phyloP scores from a whole-genome alignment of 1,140 invertebrate species.

The Lucilia cuprina region DNA sequence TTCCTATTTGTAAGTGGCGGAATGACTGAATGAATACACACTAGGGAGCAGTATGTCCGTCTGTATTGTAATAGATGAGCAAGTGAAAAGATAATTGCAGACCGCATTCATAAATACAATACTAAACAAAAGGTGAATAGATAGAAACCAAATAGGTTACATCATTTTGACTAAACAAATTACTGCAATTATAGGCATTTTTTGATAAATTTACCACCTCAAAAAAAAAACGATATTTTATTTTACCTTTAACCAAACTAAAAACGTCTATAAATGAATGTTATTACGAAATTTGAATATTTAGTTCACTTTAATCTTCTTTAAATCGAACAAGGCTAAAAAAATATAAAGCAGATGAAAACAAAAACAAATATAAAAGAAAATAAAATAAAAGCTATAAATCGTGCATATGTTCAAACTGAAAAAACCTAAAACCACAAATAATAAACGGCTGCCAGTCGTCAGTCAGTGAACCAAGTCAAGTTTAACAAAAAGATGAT shows the following conservation, averaged over 20 bases:
- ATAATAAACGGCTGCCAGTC: not conserved
- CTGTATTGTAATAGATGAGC: not conserved
- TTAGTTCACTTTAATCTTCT: not conserved
- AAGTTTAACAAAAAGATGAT: not conserved
- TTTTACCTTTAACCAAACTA: not conserved
- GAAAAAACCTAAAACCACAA: not conserved
- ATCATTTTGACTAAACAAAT: conserved; percentile 6
- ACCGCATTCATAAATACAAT: not conserved
- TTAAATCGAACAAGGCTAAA: conserved; percentile 10
- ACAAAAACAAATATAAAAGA: not conserved
- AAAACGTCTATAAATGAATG: not conserved
- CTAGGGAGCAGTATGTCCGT: not conserved
- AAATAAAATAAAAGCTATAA: too few species aligned
- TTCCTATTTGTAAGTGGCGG: not conserved
- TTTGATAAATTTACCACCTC: not conserved
- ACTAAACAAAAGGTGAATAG: not conserved
- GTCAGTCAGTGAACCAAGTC: too few species aligned
- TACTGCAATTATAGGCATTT: conserved; percentile 10
- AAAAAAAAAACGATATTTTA: not conserved
- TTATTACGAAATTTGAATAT: not conserved
- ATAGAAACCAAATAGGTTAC: not conserved
- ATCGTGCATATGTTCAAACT: not conserved
- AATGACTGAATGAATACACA: too few species aligned
- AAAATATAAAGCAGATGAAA: not conserved
- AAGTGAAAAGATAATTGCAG: conserved; percentile 1